Percentiles rank a stretch among this genome's conserved stretches.
Evolutionary conservation across 2,797 vertebrate genomes (phyloP).

Genomic region (Alosa sapidissima): DNA sequence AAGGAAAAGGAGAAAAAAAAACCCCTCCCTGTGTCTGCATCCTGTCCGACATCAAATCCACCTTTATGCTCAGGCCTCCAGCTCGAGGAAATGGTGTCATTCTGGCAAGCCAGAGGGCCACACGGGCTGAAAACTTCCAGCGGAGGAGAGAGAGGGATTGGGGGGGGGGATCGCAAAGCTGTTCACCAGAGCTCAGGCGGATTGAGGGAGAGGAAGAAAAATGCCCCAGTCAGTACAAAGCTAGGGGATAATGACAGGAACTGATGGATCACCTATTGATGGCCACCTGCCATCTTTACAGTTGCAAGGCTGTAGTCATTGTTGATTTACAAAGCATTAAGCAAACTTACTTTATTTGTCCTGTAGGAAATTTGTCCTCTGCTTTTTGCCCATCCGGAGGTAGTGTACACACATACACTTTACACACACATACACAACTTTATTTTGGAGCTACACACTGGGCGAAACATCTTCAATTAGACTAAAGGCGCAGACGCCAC

Average conservation of each 20-base stretch:
- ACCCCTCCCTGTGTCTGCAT: constrained; percentile 31
- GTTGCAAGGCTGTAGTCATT: neutral
- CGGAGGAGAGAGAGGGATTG: neutral
- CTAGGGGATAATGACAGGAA: neutral
- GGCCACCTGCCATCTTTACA: neutral
- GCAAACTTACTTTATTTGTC: too few relatives aligned
- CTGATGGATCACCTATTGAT: neutral
- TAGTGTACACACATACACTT: too few relatives aligned
- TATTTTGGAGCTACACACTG: too few relatives aligned
- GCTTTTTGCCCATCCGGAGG: too few relatives aligned
- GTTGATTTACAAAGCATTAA: neutral
- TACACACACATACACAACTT: too few relatives aligned
- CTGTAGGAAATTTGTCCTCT: too few relatives aligned
- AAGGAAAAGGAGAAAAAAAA: neutral
- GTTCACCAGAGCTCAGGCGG: neutral
- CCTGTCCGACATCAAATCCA: constrained; percentile 28
- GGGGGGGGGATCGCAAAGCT: neutral
- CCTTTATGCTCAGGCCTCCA: constrained; percentile 31
- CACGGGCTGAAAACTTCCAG: constrained; percentile 34
- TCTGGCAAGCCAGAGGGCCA: constrained; percentile 11
- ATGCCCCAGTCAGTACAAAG: neutral
- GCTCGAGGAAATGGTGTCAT: constrained; percentile 40
- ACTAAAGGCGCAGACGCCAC: too few relatives aligned
- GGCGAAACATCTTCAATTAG: too few relatives aligned
- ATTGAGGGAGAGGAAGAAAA: neutral